Base-by-base conservation (phyloP, 2,797 vertebrate genomes). In the Allochrocebus solatus region DNA sequence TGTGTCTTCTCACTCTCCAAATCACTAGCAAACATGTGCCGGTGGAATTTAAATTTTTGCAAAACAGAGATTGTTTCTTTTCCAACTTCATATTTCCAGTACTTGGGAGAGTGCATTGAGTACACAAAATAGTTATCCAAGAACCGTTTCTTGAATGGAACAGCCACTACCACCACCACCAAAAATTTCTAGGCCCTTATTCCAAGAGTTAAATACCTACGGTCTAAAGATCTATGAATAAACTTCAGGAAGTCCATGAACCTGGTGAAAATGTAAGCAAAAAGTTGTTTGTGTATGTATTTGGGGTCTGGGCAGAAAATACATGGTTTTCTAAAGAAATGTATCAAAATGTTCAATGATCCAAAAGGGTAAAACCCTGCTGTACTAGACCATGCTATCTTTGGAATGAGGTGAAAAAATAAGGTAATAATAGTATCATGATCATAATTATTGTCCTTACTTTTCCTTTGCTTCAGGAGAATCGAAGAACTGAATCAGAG, bases 401-500 rank as follows among this genome's bases (percentile, higher is more conserved):
- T 87, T 81, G 67, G 53, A 87, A 26, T n/a, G 48, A 24, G 48
- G 33, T 67, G 72, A 72, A 79, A 74, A 89, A 46, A 30, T 55
- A 79, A 59, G 30, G n/a, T 55, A 41, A 16, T 84, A 22, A 48
- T 79, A 26, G 12, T 46, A 19, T 70, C 43, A 4, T 79, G 79
- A 50, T 50, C 8, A 1, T 80, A 48, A 94, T 14, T 48, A 16
- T 82, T 64, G 22, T 39, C 89, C 50, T 84, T 78, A 28, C 41
- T 61, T 92, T 91, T 79, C 86, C 78, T 96, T 39, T 48, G 59
- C 85, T 78, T 12, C 98, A 99, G 99, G 98, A 97, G 96, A 95
- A 99, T 99, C 0, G 96, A 99, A 95, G 99, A 99, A 93, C 95
- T 99, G 98, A 98, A 86, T 8, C 98, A 96, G 94, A 99, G 99